Percentiles rank a stretch among this genome's conserved stretches.
These are phyloP conservation scores for Leuciscus idus DNA, from an alignment of 2,113 vertebrate species.

Conservation along the genomic window DNA sequence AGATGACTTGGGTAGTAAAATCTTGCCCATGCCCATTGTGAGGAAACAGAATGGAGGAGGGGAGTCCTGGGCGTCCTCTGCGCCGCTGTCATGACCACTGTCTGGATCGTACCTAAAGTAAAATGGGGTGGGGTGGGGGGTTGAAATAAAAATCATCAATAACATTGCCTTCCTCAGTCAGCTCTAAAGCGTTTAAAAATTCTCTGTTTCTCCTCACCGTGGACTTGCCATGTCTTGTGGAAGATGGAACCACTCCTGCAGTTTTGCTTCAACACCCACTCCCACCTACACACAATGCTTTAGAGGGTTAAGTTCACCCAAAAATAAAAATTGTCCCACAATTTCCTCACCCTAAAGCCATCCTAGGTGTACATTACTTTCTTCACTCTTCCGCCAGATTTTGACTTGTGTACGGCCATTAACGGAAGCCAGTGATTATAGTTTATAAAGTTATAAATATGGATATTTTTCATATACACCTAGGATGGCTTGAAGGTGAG, in stretches of 20 bases:
- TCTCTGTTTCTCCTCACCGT: constrained; percentile 76
- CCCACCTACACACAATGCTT: constrained; percentile 76
- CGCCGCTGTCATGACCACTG: constrained; percentile 93
- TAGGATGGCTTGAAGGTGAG: too few species aligned
- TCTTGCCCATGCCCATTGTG: constrained; percentile 97
- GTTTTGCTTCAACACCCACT: constrained; percentile 89
- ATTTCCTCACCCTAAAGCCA: too few species aligned
- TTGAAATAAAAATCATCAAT: neutral
- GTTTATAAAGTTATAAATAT: too few species aligned
- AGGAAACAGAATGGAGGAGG: constrained; percentile 90
- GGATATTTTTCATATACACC: too few species aligned
- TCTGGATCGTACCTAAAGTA: constrained; percentile 87
- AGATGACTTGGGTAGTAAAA: constrained; percentile 82
- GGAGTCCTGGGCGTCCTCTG: constrained; percentile 87
- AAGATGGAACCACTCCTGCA: constrained; percentile 95
- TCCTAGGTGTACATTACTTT: too few species aligned
- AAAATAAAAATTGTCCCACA: too few species aligned
- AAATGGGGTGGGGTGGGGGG: neutral
- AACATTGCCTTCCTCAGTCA: neutral
- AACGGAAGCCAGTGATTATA: too few species aligned
- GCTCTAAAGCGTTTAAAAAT: neutral
- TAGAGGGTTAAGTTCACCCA: neutral
- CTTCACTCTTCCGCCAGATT: too few species aligned
- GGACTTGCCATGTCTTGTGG: constrained; percentile 93
- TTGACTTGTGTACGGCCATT: too few species aligned